These are phyloP conservation scores for Limosa lapponica DNA, from an alignment of 2,797 vertebrate species.

Conservation along the genomic window DNA sequence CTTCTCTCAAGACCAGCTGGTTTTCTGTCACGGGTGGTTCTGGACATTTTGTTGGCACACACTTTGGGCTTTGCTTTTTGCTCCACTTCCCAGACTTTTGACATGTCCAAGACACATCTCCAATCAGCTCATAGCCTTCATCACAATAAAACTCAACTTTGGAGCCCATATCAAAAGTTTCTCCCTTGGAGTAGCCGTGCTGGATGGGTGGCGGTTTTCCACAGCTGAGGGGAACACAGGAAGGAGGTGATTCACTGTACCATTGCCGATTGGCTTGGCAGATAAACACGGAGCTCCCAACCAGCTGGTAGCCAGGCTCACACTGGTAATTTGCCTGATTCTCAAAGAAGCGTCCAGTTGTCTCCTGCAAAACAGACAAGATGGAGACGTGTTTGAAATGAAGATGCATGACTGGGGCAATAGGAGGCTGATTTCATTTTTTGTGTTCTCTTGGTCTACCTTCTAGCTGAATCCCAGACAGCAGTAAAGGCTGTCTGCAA, in stretches of 20 bases:
- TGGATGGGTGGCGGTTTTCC: constrained; percentile 85
- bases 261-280: constrained; percentile 96
- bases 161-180: constrained; percentile 87
- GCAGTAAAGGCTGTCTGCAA: not conserved
- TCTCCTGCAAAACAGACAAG: constrained; percentile 74
- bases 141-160: constrained; percentile 90
- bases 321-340: constrained; percentile 88
- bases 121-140: constrained; percentile 90
- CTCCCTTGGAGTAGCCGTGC: constrained; percentile 84
- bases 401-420: not conserved
- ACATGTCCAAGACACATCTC: constrained; percentile 91
- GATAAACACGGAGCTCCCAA: constrained; percentile 83
- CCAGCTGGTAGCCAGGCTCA: constrained; percentile 85
- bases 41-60: constrained; percentile 90
- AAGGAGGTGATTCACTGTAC: constrained; percentile 85
- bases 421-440: not conserved
- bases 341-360: constrained; percentile 84
- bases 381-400: not conserved
- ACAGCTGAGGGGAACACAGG: constrained; percentile 89
- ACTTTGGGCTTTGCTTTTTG: constrained; percentile 83
- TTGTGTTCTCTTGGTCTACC: not conserved
- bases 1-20: constrained; percentile 87
- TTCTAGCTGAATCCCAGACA: not conserved
- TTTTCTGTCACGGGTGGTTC: constrained; percentile 91
- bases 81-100: constrained; percentile 92